A percentile compares a stretch with the other conserved stretches of the same genome.
Conservation (phyloP, 92 coral and sea anemone genomes). For the Bergia puertoricense region DNA sequence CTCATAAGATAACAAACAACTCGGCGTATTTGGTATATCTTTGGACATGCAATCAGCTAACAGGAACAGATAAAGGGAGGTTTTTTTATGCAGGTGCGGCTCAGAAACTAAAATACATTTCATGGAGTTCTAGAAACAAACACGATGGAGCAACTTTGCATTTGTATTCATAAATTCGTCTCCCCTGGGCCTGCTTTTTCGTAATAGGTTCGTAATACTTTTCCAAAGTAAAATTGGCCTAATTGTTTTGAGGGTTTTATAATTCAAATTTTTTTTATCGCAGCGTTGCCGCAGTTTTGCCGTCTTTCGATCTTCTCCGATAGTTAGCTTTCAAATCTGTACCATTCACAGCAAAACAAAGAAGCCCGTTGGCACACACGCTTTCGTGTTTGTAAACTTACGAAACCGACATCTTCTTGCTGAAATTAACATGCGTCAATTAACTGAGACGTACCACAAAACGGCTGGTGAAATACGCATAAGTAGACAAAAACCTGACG, state of each 20-base stretch:
- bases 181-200: constrained; percentile 27
- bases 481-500: neutral
- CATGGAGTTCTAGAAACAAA: constrained; percentile 11
- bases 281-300: constrained; percentile 34
- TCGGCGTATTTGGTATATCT: neutral
- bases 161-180: constrained; percentile 20
- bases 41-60: neutral
- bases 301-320: constrained; percentile 13
- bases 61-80: neutral
- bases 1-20: neutral
- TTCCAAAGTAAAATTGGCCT: constrained; percentile 11
- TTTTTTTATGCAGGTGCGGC: constrained; percentile 21
- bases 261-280: constrained; percentile 3
- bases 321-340: neutral
- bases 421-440: neutral
- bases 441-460: neutral
- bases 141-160: constrained; percentile 13
- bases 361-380: neutral
- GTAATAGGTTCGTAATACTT: constrained; percentile 1
- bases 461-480: constrained; percentile 5
- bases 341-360: constrained; percentile 29
- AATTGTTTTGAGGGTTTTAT: constrained; percentile 1
- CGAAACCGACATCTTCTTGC: constrained; percentile 7
- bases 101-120: constrained; percentile 17
- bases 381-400: constrained; percentile 31